Base-by-base conservation (phyloP, 2,888 invertebrate genomes). In the Hypercompe scribonia region DNA sequence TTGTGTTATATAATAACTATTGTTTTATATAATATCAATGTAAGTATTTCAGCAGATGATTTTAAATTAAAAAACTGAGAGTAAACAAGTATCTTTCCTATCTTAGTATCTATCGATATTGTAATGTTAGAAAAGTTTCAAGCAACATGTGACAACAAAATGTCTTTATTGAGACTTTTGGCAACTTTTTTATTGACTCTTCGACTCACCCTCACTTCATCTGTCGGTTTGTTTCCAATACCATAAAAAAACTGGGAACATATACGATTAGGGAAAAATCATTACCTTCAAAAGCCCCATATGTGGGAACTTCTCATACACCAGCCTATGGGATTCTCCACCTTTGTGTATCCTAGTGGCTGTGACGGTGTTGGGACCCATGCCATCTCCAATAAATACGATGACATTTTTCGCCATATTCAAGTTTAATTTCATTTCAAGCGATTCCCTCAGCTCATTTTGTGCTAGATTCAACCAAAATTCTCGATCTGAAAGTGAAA, bases 301-400 rank as follows among this genome's bases (percentile, higher is more conserved):
- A 87, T 98, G 97, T 0, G 98, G 98, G 86, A 99, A 98, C 79
- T 96, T 96, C 89, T 99, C 99, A 96, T 97, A 99, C 0, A 96
- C 93, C 69, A 99, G 95, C 77, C 96, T 94, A 66, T 97, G 97
- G 36, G 96, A 96, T 89, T 98, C 98, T 0, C 97, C 97, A 58
- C 96, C 97, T 69, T 97, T 97, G 90, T 97, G 97, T 73, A 99
- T 98, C 84, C 99, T 96, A 0, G 98, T 97, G 0, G 98, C 97
- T 0, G 98, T 98, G 67, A 98, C 96, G 0, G 99, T 98, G 78
- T 98, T 97, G 0, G 97, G 96, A 0, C 98, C 98, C 98, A 99
- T 98, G 7, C 99, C 99, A 88, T 99, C 99, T 0, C 99, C 99
- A 7, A 99, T 93, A 89, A 99, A 98, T 0, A 99, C 84, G 69